Evolutionary conservation across 2,113 vertebrate genomes (phyloP).

Genomic region (Arizona elegans): DNA sequence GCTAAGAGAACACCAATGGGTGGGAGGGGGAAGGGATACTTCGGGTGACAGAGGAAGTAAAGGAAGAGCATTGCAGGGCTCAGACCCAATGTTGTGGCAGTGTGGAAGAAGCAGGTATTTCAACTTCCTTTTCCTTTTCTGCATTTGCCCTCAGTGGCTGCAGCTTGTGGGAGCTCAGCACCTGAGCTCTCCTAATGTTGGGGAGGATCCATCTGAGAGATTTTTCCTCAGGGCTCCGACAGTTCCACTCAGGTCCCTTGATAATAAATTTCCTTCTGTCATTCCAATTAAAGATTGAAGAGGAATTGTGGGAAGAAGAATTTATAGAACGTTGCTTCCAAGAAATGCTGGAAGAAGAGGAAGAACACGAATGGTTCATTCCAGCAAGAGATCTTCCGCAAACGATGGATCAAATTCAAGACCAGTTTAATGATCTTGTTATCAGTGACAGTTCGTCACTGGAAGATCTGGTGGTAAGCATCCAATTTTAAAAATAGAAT

Average conservation of each 20-base stretch:
- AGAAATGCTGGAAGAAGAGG: slow-evolving; percentile 92
- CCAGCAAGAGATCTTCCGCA: slow-evolving; percentile 89
- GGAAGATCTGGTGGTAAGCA: slow-evolving; percentile 80
- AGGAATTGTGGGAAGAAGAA: slow-evolving; percentile 93
- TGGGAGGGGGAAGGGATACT: background rate
- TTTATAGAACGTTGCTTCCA: slow-evolving; percentile 92
- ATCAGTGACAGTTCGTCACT: slow-evolving; percentile 78
- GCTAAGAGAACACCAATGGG: background rate
- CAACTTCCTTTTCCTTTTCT: background rate
- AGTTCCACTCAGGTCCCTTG: background rate
- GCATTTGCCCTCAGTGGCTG: background rate
- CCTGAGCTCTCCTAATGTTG: background rate
- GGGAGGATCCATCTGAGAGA: background rate
- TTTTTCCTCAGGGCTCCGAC: background rate
- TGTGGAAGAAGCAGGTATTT: background rate
- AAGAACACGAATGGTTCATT: slow-evolving; percentile 90
- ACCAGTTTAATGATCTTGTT: slow-evolving; percentile 82
- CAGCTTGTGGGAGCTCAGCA: background rate
- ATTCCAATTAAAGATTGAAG: slow-evolving; percentile 80
- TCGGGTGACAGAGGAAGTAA: background rate
- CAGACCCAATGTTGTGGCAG: background rate
- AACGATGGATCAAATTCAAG: slow-evolving; percentile 81
- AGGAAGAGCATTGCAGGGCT: background rate
- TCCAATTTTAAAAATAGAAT: slow-evolving; percentile 6
- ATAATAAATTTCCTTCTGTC: background rate